phyloP scores from a whole-genome alignment of 2,113 vertebrate genomes.

The Saguinus imperator region DNA sequence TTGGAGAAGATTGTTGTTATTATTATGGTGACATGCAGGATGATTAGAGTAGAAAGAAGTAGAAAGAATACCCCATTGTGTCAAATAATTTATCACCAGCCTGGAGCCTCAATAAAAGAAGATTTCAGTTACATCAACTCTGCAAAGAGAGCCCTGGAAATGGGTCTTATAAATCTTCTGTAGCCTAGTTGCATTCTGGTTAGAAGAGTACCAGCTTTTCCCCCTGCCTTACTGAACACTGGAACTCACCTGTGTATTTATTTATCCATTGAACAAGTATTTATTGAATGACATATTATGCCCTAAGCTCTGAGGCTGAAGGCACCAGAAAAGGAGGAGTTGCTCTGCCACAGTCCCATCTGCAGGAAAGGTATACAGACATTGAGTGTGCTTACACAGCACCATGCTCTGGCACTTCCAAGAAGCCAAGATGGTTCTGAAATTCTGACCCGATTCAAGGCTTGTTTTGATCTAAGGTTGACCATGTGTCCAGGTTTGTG shows the following conservation, averaged over 20 bases:
- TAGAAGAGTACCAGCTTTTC: not conserved
- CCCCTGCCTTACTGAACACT: not conserved
- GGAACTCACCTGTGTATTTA: not conserved
- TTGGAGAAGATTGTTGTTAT: not conserved
- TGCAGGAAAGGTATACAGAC: not conserved
- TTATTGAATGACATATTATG: not conserved
- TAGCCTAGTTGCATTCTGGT: not conserved
- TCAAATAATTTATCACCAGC: not conserved
- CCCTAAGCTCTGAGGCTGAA: not conserved
- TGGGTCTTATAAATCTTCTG: not conserved
- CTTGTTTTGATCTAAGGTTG: not conserved
- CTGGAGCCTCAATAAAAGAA: not conserved
- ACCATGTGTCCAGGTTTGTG: not conserved
- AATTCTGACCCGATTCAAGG: not conserved
- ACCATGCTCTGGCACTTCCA: not conserved
- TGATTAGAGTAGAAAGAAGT: not conserved
- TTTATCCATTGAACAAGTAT: not conserved
- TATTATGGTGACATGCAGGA: no score
- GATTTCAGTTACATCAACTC: not conserved
- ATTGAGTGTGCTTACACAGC: not conserved
- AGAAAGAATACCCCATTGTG: not conserved
- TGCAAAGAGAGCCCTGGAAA: not conserved
- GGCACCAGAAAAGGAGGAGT: not conserved
- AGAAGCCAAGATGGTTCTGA: not conserved
- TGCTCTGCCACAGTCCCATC: not conserved